These are phyloP conservation scores for Drosophila serrata DNA, from an alignment of 1,140 invertebrate genomes.

Conservation along the genomic window DNA sequence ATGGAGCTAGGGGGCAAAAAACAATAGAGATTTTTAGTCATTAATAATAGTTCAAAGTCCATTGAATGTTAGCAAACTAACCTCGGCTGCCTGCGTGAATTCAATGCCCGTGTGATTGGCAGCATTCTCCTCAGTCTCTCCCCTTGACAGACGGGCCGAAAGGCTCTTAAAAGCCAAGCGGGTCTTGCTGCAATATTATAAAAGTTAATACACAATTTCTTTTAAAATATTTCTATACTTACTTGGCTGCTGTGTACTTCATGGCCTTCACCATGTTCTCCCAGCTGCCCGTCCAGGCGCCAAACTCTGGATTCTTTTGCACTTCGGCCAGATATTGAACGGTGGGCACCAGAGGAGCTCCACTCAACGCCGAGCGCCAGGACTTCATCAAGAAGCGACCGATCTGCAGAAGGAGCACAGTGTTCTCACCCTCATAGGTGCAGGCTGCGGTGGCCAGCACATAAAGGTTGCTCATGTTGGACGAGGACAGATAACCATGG, in stretches of 20 bases:
- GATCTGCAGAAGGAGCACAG: conserved; percentile 95
- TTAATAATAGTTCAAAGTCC: conserved; percentile 1
- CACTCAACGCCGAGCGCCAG: conserved; percentile 88
- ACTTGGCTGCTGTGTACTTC: conserved; percentile 90
- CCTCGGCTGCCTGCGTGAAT: conserved; percentile 91
- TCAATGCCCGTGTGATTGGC: conserved; percentile 94
- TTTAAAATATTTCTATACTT: conserved; percentile 51
- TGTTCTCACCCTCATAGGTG: conserved; percentile 98
- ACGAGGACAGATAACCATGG: conserved; percentile 95
- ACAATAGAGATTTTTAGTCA: not conserved
- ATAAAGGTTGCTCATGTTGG: conserved; percentile 93
- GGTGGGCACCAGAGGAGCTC: conserved; percentile 87
- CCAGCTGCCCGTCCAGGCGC: conserved; percentile 88
- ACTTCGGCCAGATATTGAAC: conserved; percentile 88
- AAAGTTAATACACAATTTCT: no score
- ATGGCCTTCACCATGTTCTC: conserved; percentile 89
- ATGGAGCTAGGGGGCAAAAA: conserved; percentile 87
- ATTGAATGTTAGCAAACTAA: conserved; percentile 11
- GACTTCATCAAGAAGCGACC: conserved; percentile 92
- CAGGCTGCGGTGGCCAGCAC: conserved; percentile 92
- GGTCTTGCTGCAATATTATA: conserved; percentile 88
- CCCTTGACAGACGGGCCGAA: conserved; percentile 87
- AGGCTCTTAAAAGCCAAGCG: conserved; percentile 88
- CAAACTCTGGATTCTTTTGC: conserved; percentile 76
- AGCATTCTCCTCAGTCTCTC: conserved; percentile 90